Percentiles rank a stretch among this genome's conserved stretches.
Conservation (phyloP, 2,888 invertebrate genomes). For the Artemia sp. region DNA sequence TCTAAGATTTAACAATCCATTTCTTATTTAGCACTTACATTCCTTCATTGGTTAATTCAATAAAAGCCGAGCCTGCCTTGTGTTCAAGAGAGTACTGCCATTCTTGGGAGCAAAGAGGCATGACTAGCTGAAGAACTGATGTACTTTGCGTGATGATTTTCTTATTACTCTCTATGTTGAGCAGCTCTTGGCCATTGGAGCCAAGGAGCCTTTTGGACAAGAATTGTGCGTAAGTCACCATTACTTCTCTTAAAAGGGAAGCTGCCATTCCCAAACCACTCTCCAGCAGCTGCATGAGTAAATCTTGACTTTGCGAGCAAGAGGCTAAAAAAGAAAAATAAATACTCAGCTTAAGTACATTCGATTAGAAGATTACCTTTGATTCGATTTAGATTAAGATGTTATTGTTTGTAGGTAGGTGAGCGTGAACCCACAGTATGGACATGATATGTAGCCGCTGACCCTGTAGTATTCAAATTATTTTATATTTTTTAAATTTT, state of each 20-base stretch:
- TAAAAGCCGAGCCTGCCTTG: constrained; percentile 96
- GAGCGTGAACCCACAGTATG: no score
- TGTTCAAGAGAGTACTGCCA: constrained; percentile 99
- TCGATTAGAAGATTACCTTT: no score
- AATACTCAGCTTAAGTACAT: no score
- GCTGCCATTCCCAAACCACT: constrained; percentile 91
- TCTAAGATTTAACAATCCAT: neutral
- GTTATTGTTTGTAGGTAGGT: no score
- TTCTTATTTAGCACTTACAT: no score
- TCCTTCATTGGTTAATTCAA: constrained; percentile 97
- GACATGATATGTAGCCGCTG: no score
- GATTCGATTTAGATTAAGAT: no score
- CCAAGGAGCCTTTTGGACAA: constrained; percentile 93
- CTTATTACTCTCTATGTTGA: constrained; percentile 87
- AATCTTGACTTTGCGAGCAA: constrained; percentile 50
- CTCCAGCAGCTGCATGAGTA: constrained; percentile 87
- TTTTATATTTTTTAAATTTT: no score
- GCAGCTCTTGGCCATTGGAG: constrained; percentile 93
- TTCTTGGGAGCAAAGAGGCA: constrained; percentile 97
- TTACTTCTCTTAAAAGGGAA: constrained; percentile 89
- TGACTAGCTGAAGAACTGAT: constrained; percentile 94
- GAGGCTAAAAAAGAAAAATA: constrained; percentile 5
- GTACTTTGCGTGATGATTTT: constrained; percentile 93
- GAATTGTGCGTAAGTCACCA: constrained; percentile 99
- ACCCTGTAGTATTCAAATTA: no score